phyloP scores from a whole-genome alignment of 2,113 vertebrate genomes.

The Isichthys henryi region DNA sequence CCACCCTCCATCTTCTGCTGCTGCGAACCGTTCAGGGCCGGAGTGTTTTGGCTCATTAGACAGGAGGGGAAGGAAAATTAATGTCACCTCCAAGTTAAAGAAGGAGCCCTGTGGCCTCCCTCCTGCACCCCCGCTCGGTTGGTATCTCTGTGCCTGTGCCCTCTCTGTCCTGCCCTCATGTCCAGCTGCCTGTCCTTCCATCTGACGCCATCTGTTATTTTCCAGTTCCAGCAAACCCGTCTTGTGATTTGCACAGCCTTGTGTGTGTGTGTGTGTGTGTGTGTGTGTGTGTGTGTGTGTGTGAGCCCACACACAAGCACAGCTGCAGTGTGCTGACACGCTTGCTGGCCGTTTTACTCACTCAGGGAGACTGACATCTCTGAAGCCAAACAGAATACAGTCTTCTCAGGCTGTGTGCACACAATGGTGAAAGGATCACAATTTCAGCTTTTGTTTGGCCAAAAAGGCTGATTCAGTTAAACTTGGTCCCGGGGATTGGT shows the following conservation, averaged over 20 bases:
- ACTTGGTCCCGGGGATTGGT: background rate
- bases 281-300: background rate
- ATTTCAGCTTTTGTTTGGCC: background rate
- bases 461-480: background rate
- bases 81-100: conserved; percentile 53
- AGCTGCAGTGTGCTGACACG: background rate
- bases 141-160: conserved; percentile 21
- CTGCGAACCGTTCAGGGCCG: conserved; percentile 18
- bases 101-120: conserved; percentile 45
- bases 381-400: background rate
- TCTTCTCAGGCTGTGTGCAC: background rate
- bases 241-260: background rate
- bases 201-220: background rate
- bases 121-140: conserved; percentile 41
- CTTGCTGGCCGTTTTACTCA: background rate
- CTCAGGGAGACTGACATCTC: background rate
- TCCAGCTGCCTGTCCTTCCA: background rate
- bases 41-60: conserved; percentile 40
- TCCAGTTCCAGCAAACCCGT: background rate
- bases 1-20: background rate
- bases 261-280: no score
- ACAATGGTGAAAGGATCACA: background rate
- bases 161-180: background rate
- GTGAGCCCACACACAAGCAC: background rate
- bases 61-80: conserved; percentile 50